A percentile compares a stretch with the other conserved stretches of the same genome.
phyloP scores from a whole-genome alignment of 2,888 invertebrate genomes.

The Megastigmus dorsalis region DNA sequence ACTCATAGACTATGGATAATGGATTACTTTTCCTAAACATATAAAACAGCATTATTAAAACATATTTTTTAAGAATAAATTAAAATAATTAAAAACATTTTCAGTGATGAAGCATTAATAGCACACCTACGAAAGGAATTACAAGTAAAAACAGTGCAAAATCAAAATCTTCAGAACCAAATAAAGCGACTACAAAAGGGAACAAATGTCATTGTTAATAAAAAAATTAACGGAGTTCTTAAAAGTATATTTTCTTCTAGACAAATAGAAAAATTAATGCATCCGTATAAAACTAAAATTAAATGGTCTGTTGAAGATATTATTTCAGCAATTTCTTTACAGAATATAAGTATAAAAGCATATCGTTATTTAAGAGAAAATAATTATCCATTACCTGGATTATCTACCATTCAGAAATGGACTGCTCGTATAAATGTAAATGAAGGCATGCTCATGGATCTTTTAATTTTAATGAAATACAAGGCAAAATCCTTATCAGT shows the following conservation, averaged over 20 bases:
- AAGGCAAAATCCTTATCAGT: constrained; percentile 37
- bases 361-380: constrained; percentile 44
- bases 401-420: constrained; percentile 50
- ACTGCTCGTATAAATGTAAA: constrained; percentile 32
- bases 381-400: constrained; percentile 49
- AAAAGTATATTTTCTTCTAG: constrained; percentile 33
- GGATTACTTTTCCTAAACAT: too few relatives aligned
- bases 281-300: constrained; percentile 43
- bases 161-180: constrained; percentile 7
- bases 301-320: constrained; percentile 46
- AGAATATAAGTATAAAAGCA: constrained; percentile 43
- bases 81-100: too few relatives aligned
- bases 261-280: constrained; percentile 42
- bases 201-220: not conserved
- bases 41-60: too few relatives aligned
- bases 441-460: constrained; percentile 42
- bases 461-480: constrained; percentile 46
- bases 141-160: not conserved
- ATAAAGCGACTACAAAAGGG: constrained; percentile 28
- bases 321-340: constrained; percentile 35
- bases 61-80: too few relatives aligned
- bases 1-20: too few relatives aligned
- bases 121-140: constrained; percentile 16
- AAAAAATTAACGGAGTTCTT: constrained; percentile 12
- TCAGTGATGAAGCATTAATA: constrained; percentile 2